Percentiles rank a stretch among this genome's conserved stretches.
Conservation (phyloP, 1,140 invertebrate species). For the Sycobia sp. region DNA sequence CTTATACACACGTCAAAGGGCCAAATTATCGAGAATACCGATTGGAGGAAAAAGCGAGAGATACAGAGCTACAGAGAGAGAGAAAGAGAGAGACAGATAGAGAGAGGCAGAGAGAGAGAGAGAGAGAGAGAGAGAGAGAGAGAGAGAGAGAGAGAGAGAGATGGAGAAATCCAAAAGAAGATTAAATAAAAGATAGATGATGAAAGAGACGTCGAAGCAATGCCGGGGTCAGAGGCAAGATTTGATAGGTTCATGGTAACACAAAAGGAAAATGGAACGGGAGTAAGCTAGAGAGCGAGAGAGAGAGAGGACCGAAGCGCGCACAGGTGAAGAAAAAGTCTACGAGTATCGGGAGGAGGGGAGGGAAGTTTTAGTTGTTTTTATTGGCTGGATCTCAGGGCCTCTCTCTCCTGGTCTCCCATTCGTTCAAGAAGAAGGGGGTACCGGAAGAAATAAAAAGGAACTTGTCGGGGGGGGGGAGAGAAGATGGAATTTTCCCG, state of each 20-base stretch:
- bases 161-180: constrained; percentile 1
- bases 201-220: constrained; percentile 20
- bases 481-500: constrained; percentile 18
- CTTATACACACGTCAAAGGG: not conserved
- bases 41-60: too few relatives aligned
- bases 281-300: not conserved
- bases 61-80: too few relatives aligned
- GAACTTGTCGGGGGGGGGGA: not conserved
- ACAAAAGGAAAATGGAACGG: constrained; percentile 28
- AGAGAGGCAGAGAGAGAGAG: too few relatives aligned
- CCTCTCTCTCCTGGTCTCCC: too few relatives aligned
- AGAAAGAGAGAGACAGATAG: too few relatives aligned
- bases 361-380: constrained; percentile 47
- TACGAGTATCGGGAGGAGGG: constrained; percentile 20
- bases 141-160: not conserved
- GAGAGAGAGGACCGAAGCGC: constrained; percentile 12
- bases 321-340: constrained; percentile 30
- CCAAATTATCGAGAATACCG: not conserved
- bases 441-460: constrained; percentile 1
- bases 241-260: constrained; percentile 19
- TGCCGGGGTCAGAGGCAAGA: constrained; percentile 5
- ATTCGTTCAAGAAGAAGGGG: too few relatives aligned
- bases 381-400: constrained; percentile 38
- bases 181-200: constrained; percentile 26
- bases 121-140: not conserved